Percentiles rank a stretch among this genome's conserved stretches.
Conservation (phyloP, 2,888 invertebrate species). For the Blastobasis adustella region DNA sequence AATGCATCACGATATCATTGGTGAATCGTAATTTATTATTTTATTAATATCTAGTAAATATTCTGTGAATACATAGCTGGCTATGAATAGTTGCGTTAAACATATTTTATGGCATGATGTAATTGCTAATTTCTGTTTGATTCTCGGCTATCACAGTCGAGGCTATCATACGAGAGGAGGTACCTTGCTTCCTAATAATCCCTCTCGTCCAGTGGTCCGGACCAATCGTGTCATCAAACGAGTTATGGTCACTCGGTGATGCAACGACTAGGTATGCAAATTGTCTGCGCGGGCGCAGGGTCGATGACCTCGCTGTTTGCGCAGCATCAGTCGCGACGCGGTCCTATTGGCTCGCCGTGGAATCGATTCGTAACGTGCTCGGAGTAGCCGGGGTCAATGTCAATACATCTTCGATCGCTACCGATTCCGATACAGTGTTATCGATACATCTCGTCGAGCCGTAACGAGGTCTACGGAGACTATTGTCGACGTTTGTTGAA, state of each 20-base stretch:
- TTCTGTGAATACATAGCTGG: not conserved
- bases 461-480: too few relatives aligned
- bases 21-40: conserved; percentile 15
- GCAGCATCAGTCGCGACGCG: conserved; percentile 45
- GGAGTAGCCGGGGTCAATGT: conserved; percentile 59
- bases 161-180: too few relatives aligned
- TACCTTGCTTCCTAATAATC: too few relatives aligned
- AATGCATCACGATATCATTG: conserved; percentile 5
- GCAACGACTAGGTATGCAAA: conserved; percentile 66
- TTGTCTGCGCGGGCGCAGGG: conserved; percentile 46
- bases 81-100: too few relatives aligned
- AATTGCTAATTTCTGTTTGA: too few relatives aligned
- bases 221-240: conserved; percentile 47
- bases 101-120: too few relatives aligned
- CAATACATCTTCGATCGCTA: conserved; percentile 63
- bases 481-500: too few relatives aligned
- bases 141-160: too few relatives aligned
- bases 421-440: conserved; percentile 34
- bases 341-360: conserved; percentile 49
- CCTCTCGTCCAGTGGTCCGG: conserved; percentile 9
- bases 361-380: conserved; percentile 65
- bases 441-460: too few relatives aligned
- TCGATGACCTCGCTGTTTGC: conserved; percentile 58
- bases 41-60: not conserved
- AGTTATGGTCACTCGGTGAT: conserved; percentile 51